Evolutionary conservation across 2,113 vertebrate species (phyloP).

Genomic region (Arothron firmamentum): DNA sequence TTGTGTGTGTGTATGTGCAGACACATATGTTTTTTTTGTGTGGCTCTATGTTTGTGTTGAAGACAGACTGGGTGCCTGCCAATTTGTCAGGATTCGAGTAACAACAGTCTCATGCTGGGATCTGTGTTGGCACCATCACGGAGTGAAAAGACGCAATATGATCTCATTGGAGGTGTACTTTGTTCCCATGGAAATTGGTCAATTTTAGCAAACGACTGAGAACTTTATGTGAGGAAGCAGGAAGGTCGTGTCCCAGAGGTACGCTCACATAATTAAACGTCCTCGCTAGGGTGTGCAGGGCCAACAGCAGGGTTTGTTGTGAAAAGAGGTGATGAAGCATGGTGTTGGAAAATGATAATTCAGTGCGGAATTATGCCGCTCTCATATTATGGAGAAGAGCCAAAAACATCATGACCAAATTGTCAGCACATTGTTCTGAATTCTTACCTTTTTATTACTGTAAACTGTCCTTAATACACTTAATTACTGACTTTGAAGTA

Average conservation of each 20-base stretch:
- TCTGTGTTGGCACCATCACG: constrained; percentile 88
- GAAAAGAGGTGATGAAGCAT: constrained; percentile 71
- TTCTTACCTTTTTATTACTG: background rate
- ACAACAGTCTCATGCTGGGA: constrained; percentile 82
- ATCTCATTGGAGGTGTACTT: constrained; percentile 85
- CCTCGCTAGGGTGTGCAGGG: constrained; percentile 72
- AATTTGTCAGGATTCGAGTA: constrained; percentile 80
- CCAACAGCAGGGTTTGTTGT: constrained; percentile 78
- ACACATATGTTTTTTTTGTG: constrained; percentile 46
- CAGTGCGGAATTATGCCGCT: constrained; percentile 49
- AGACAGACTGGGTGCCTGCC: constrained; percentile 74
- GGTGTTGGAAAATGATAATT: constrained; percentile 74
- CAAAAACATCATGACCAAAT: constrained; percentile 20
- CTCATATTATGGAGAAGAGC: constrained; percentile 53
- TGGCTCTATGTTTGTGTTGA: constrained; percentile 56
- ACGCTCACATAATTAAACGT: constrained; percentile 78
- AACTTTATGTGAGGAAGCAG: constrained; percentile 73
- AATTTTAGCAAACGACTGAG: constrained; percentile 76
- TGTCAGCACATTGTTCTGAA: background rate
- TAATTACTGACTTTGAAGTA: too few relatives aligned
- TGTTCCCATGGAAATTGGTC: constrained; percentile 84
- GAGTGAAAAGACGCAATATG: constrained; percentile 82
- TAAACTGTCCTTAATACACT: too few relatives aligned
- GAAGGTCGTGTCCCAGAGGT: constrained; percentile 75
- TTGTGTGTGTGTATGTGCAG: constrained; percentile 4